A percentile compares a stretch with the other conserved stretches of the same genome.
phyloP scores from a whole-genome alignment of 2,888 invertebrate genomes.

The Phania funesta region DNA sequence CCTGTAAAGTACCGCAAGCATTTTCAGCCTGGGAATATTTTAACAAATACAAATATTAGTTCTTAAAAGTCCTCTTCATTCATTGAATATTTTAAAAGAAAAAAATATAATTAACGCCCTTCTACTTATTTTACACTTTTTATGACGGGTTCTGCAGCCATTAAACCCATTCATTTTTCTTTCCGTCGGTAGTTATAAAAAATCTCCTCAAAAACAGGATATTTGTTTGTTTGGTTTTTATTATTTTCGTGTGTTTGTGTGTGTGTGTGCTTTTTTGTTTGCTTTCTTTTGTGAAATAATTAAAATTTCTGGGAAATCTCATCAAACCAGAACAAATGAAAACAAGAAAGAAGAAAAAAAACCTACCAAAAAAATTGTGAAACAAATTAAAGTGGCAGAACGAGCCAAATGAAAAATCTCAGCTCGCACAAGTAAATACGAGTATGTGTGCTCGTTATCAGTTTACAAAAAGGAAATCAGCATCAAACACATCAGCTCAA shows the following conservation, averaged over 20 bases:
- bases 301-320: slow-evolving; percentile 77
- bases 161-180: slow-evolving; percentile 13
- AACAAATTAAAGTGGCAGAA: slow-evolving; percentile 65
- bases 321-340: slow-evolving; percentile 58
- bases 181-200: slow-evolving; percentile 13
- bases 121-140: not conserved
- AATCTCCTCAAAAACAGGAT: slow-evolving; percentile 40
- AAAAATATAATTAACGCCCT: slow-evolving; percentile 8
- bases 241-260: not conserved
- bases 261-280: slow-evolving; percentile 33
- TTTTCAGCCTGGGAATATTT: not conserved
- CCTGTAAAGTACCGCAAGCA: not conserved
- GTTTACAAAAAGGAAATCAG: slow-evolving; percentile 59
- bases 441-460: slow-evolving; percentile 53
- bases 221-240: slow-evolving; percentile 6
- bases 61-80: not conserved
- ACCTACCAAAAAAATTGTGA: slow-evolving; percentile 69
- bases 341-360: slow-evolving; percentile 25
- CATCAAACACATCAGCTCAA: slow-evolving; percentile 26
- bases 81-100: not conserved
- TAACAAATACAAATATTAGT: not conserved
- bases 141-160: not conserved
- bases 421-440: slow-evolving; percentile 26
- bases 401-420: slow-evolving; percentile 60
- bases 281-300: slow-evolving; percentile 71